These are phyloP conservation scores for Emys orbicularis DNA, from an alignment of 2,797 vertebrate species.

Conservation along the genomic window DNA sequence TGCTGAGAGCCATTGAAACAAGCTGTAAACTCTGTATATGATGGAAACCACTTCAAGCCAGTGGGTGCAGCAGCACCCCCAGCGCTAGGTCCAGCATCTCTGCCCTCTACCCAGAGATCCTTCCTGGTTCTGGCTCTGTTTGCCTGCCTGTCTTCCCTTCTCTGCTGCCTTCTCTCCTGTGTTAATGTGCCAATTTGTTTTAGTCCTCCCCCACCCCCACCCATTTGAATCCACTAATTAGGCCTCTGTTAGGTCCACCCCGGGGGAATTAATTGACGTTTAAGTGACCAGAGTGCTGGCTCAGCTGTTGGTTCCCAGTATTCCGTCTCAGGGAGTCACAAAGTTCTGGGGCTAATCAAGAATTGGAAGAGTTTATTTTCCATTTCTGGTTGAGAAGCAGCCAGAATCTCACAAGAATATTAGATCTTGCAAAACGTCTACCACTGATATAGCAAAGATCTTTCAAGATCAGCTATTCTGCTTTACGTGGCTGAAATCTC, in stretches of 20 bases:
- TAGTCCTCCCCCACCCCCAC: background rate
- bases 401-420: background rate
- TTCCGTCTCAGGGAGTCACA: background rate
- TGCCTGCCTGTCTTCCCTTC: background rate
- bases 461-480: background rate
- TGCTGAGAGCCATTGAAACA: too few relatives aligned
- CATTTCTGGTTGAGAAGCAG: background rate
- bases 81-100: too few relatives aligned
- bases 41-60: too few relatives aligned
- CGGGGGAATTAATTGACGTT: background rate
- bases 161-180: background rate
- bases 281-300: background rate
- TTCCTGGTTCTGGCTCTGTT: background rate
- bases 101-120: background rate
- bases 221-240: background rate
- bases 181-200: background rate
- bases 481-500: background rate
- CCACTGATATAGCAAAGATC: background rate
- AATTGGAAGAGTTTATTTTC: background rate
- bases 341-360: background rate
- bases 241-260: background rate
- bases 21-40: too few relatives aligned
- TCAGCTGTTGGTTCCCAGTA: background rate
- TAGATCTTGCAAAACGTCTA: background rate
- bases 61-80: too few relatives aligned